Evolutionary conservation across 2,113 vertebrate genomes (phyloP), one percentile per base, ranked within the genome.

Genomic region (Buteo buteo): DNA sequence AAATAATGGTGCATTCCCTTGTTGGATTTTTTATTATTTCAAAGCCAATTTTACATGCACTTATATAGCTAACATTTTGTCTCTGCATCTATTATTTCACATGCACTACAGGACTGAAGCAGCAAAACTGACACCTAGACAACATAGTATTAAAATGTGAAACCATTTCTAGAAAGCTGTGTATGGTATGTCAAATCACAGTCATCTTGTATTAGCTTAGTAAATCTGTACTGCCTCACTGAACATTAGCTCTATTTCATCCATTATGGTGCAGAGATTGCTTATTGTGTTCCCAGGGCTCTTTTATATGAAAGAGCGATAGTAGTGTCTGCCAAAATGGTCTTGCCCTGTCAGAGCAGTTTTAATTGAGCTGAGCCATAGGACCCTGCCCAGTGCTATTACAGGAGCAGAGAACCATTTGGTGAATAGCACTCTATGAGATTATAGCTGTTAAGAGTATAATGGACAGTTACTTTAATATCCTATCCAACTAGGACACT

Each of bases 291-390:
- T 97, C 95, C 95, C 94, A 94, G 73, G 78, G 91, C 93, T 96
- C 90, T 91, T 97, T 97, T 72, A 57, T 88, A 78, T 82, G 69
- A 96, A 97, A 93, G 90, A 96, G 92, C 94, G 90, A 93, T 93
- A 90, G 78, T 54, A 19, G 45, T 89, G 26, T 59, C 94, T 96
- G 95, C 96, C 96, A 97, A 84, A 96, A 96, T 9, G 28, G 67
- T 85, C 72, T 88, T 96, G 78, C 90, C 94, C 72, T 95, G 90
- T 96, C 87, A 96, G 94, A 95, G 79, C 9, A 92, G 81, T 94
- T 97, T 97, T 97, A 97, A 97, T 97, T 97, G 97, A 96, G 86
- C 90, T 88, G 95, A 96, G 87, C 94, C 83, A 9, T n/a, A 96
- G 92, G 83, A 86, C 80, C 73, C 83, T 96, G 74, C 71, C 89